phyloP scores from a whole-genome alignment of 2,888 invertebrate genomes.

The Erynnis tages region DNA sequence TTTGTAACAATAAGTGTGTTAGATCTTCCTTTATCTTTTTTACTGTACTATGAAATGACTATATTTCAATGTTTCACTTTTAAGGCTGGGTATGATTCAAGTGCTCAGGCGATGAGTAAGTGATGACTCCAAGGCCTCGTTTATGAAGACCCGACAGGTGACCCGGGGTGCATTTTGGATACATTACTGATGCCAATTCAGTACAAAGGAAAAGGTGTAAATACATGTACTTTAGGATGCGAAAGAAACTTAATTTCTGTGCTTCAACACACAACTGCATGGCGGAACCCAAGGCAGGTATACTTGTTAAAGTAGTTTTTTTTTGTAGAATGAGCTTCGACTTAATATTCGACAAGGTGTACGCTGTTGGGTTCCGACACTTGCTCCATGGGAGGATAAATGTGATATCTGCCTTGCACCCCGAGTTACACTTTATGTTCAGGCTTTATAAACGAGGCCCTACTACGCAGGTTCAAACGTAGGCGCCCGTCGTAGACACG shows the following conservation, averaged over 20 bases:
- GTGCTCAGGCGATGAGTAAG: constrained; percentile 4
- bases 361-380: neutral
- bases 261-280: neutral
- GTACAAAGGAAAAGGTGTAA: neutral
- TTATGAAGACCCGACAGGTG: constrained; percentile 11
- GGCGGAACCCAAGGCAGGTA: neutral
- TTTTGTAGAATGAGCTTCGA: neutral
- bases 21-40: neutral
- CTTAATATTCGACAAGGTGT: neutral
- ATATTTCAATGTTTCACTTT: neutral
- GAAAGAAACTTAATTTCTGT: neutral
- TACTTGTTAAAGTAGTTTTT: neutral
- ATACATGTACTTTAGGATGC: neutral
- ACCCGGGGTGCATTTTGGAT: constrained; percentile 6
- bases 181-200: no score
- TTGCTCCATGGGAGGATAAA: neutral
- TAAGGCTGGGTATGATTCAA: neutral
- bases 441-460: constrained; percentile 4
- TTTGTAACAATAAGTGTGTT: neutral
- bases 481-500: constrained; percentile 3
- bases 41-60: neutral
- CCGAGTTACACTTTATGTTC: neutral
- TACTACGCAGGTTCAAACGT: constrained; percentile 1
- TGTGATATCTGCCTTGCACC: neutral
- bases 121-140: constrained; percentile 2